Conservation (phyloP, 2,888 invertebrate species). For the Stenoptilia bipunctidactyla region DNA sequence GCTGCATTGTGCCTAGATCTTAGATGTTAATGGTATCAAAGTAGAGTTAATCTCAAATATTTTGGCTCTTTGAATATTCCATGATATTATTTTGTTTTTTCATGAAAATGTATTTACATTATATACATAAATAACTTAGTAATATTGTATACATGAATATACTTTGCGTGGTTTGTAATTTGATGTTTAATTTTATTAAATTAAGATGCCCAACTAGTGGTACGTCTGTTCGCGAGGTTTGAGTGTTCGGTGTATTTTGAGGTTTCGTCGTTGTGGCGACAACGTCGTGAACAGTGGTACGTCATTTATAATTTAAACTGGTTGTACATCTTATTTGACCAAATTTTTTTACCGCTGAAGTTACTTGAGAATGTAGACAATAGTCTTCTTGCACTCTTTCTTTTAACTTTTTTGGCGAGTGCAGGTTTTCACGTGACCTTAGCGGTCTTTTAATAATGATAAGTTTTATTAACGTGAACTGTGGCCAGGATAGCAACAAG, state of each 20-base stretch:
- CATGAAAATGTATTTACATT: constrained; percentile 71
- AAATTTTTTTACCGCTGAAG: constrained; percentile 49
- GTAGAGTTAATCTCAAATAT: constrained; percentile 70
- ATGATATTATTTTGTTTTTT: constrained; percentile 70
- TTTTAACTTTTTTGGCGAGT: constrained; percentile 34
- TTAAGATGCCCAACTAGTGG: constrained; percentile 60
- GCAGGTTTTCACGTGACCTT: constrained; percentile 51
- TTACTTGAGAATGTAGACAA: constrained; percentile 48
- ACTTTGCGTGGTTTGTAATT: constrained; percentile 70
- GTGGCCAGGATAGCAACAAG: constrained; percentile 66
- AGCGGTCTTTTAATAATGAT: constrained; percentile 54
- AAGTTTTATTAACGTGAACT: constrained; percentile 61
- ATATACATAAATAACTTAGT: constrained; percentile 67
- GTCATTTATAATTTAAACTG: constrained; percentile 36
- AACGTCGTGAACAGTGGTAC: constrained; percentile 35
- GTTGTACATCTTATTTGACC: constrained; percentile 67
- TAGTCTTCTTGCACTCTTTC: constrained; percentile 38
- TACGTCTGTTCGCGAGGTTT: constrained; percentile 37
- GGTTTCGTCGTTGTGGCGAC: background rate
- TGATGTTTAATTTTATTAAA: constrained; percentile 64
- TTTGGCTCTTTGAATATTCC: constrained; percentile 72
- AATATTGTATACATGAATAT: constrained; percentile 69
- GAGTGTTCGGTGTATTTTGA: constrained; percentile 42
- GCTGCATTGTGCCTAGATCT: constrained; percentile 73
- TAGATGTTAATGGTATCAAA: constrained; percentile 71